Conservation (phyloP, 2,113 vertebrate species). For the Misgurnus mizolepis region DNA sequence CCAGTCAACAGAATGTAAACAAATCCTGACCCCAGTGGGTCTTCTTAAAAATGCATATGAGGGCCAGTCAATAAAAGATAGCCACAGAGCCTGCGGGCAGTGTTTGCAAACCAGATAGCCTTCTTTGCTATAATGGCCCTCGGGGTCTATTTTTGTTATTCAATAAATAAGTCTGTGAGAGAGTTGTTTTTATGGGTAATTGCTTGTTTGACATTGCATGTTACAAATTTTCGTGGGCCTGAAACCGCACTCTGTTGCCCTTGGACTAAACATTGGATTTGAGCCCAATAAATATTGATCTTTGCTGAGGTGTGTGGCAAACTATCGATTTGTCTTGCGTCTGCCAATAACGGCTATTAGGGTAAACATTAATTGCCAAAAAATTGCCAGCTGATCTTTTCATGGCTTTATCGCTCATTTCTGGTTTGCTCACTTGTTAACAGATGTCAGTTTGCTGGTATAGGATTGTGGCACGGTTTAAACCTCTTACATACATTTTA, state of each 20-base stretch:
- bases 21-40: conserved; percentile 13
- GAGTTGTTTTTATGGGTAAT: conserved; percentile 58
- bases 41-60: conserved; percentile 38
- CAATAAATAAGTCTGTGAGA: conserved; percentile 51
- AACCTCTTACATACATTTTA: conserved; percentile 73
- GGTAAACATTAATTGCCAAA: conserved; percentile 57
- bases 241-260: conserved; percentile 53
- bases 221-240: conserved; percentile 49
- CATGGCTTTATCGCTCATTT: conserved; percentile 44
- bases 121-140: conserved; percentile 48
- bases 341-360: conserved; percentile 60
- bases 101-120: conserved; percentile 53
- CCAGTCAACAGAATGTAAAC: conserved; percentile 2
- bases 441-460: conserved; percentile 49
- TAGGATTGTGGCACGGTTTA: conserved; percentile 58
- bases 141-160: conserved; percentile 57
- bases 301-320: conserved; percentile 58
- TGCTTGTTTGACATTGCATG: conserved; percentile 48
- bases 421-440: conserved; percentile 17
- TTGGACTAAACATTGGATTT: conserved; percentile 57
- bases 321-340: conserved; percentile 62
- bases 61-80: conserved; percentile 29
- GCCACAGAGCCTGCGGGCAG: conserved; percentile 44
- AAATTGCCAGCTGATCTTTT: conserved; percentile 28
- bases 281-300: conserved; percentile 57